A percentile compares a stretch with the other conserved stretches of the same genome.
phyloP scores from a whole-genome alignment of 2,797 vertebrate genomes.

The Esox lucius region DNA sequence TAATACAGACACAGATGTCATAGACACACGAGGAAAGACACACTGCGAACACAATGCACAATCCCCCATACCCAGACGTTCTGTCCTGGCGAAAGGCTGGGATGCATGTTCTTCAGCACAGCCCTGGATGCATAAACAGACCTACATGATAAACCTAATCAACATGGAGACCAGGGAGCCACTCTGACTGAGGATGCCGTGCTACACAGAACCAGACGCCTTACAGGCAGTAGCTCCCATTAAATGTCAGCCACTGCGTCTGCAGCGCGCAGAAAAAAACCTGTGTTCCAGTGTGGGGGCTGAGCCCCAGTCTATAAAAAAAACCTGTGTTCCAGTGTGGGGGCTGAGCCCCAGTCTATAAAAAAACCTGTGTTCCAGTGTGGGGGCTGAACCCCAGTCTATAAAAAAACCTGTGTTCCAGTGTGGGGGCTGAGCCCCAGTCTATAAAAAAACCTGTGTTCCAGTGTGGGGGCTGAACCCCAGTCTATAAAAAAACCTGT shows the following conservation, averaged over 20 bases:
- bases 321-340: too few relatives aligned
- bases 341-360: too few relatives aligned
- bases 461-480: too few relatives aligned
- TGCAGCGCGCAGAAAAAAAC: slow-evolving; percentile 69
- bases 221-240: slow-evolving; percentile 45
- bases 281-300: slow-evolving; percentile 18
- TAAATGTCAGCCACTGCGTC: slow-evolving; percentile 76
- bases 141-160: neutral
- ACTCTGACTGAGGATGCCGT: neutral
- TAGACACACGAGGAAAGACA: too few relatives aligned
- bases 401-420: too few relatives aligned
- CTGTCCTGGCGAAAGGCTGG: neutral
- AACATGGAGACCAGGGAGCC: neutral
- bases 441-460: too few relatives aligned
- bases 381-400: too few relatives aligned
- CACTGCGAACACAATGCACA: neutral
- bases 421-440: too few relatives aligned
- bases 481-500: too few relatives aligned
- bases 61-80: too few relatives aligned
- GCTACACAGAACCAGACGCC: slow-evolving; percentile 45
- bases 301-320: slow-evolving; percentile 36
- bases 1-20: neutral
- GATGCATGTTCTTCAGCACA: neutral
- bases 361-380: too few relatives aligned
- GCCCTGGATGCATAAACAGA: neutral